A percentile compares a stretch with the other conserved stretches of the same genome.
Conservation (phyloP, 1,140 invertebrate species). For the Drosophila oshimai region DNA sequence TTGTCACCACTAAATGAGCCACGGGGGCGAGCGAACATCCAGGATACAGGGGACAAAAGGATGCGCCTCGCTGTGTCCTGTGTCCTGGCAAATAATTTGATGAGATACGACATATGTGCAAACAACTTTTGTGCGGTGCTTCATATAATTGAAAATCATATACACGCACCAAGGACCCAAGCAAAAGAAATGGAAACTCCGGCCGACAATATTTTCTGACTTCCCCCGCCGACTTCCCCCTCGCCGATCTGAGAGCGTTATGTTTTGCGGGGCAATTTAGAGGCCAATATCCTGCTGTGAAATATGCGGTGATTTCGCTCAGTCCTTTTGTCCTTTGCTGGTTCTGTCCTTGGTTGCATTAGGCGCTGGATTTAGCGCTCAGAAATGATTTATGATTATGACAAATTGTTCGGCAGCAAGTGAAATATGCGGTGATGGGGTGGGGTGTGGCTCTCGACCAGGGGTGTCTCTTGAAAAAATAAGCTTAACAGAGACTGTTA, state of each 20-base stretch:
- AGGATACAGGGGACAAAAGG: conserved; percentile 53
- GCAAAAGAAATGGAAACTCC: neutral
- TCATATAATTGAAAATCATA: conserved; percentile 81
- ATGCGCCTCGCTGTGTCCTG: conserved; percentile 47
- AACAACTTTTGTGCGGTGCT: conserved; percentile 78
- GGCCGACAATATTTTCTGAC: conserved; percentile 1
- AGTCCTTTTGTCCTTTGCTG: conserved; percentile 38
- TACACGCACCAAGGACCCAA: conserved; percentile 9
- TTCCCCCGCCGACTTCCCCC: neutral
- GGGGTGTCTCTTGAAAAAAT: neutral
- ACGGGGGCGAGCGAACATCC: conserved; percentile 14
- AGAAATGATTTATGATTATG: conserved; percentile 81
- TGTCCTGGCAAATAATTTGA: conserved; percentile 79
- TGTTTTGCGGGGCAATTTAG: conserved; percentile 82
- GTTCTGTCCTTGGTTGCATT: conserved; percentile 50
- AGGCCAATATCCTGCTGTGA: conserved; percentile 82
- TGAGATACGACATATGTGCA: conserved; percentile 83
- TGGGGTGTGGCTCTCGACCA: neutral
- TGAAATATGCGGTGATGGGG: conserved; percentile 43
- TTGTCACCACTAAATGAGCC: conserved; percentile 70
- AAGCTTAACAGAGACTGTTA: neutral
- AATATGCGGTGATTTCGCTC: conserved; percentile 77
- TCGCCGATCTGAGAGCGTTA: conserved; percentile 18
- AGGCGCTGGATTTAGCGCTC: conserved; percentile 75
- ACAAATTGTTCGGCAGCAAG: conserved; percentile 69